Evolutionary conservation across 2,797 vertebrate species (phyloP), one percentile per base, ranked within the genome.

Genomic region (Chromobotia macracanthus): DNA sequence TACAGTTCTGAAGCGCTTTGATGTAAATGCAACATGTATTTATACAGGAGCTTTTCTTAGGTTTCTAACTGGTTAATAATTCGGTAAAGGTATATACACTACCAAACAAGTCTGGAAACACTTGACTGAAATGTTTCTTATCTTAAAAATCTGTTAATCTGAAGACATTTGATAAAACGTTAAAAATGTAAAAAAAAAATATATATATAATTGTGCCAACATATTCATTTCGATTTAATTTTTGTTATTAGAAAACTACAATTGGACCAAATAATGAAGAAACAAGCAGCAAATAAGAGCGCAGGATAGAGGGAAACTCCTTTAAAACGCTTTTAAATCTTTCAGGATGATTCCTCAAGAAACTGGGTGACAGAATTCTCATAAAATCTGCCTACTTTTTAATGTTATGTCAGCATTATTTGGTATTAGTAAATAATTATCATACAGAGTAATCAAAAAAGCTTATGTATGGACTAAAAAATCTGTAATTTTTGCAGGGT

Each of bases 1-100:
- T 80, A 84, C 79, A 0, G 96, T 91, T 18, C 87, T 98, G 69
- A 88, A 93, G 86, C 87, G 96, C 88, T 99, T 98, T 79, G 94
- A 89, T 86, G 97, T 99, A 91, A 90, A 93, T 64, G 18, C 56
- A 31, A 13, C 53, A 7, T 51, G 15, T n/a, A 28, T 75, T 71
- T 13, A 69, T 48, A 41, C 10, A 35, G 23, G 60, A 25, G 18
- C 10, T 74, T 35, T 13, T 65, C 23, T 35, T 21, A 12, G 41
- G 50, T 16, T 53, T 18, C 23, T 28, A 28, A 63, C 25, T 18
- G 60, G 10, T 31, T 61, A 64, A 64, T n/a, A 64, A 64, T 64
- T 60, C 0, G 38, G 8, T 19, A n/a, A 64, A 13, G 21, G 16
- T 64, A 38, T n/a, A n/a, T n/a, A n/a, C n/a, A n/a, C n/a, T n/a